Evolutionary conservation across 2,113 vertebrate genomes (phyloP).

Genomic region (Megaceryle torquata): DNA sequence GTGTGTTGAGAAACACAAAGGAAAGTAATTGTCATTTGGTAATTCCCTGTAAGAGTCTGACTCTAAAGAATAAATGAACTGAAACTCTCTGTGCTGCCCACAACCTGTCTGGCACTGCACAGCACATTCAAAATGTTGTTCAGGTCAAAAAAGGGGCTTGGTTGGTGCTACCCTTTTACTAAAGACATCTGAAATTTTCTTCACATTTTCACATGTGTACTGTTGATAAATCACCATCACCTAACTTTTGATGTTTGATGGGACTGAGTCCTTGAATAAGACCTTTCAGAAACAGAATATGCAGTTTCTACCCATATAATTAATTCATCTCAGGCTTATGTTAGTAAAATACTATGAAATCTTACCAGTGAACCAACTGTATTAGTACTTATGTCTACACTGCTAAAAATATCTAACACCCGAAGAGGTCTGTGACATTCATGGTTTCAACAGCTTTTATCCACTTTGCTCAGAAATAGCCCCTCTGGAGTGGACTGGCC

Average conservation of each 20-base stretch:
- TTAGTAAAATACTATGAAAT: background rate
- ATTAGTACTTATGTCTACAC: background rate
- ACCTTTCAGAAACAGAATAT: background rate
- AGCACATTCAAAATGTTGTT: background rate
- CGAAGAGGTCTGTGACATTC: background rate
- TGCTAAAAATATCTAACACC: background rate
- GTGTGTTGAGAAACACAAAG: background rate
- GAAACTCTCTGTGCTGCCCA: background rate
- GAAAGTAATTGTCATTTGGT: background rate
- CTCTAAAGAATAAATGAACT: background rate
- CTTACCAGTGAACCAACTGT: background rate
- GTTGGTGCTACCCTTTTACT: background rate
- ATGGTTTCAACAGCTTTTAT: background rate
- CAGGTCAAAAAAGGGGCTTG: background rate
- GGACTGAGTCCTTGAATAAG: background rate
- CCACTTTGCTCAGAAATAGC: background rate
- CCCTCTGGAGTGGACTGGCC: background rate
- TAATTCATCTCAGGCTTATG: background rate
- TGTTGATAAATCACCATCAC: background rate
- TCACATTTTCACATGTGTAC: background rate
- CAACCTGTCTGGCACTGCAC: background rate
- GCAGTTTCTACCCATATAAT: background rate
- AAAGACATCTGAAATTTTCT: background rate
- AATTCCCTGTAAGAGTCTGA: background rate
- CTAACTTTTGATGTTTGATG: background rate